Base-by-base conservation (phyloP, 2,797 vertebrate genomes). In the Antrozous pallidus region DNA sequence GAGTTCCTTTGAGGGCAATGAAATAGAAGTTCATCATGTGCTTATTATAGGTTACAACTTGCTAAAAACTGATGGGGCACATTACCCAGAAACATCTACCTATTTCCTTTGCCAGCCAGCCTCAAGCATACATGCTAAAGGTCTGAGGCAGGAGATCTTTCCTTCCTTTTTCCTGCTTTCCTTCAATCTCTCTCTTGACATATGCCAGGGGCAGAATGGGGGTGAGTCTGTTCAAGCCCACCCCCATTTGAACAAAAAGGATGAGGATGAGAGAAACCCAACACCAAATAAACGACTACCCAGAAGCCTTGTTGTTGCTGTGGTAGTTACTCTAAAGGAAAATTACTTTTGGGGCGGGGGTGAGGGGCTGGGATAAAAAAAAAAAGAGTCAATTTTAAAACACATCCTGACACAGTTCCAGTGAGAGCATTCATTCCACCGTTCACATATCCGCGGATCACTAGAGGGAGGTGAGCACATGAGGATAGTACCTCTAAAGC, bases 21-120 rank as follows among this genome's bases (percentile, higher is more conserved):
- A 95, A 95, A 95, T 79, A 92, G 91, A 93, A 94, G 82, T 94
- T 93, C 96, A 77, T 88, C 54, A 74, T 36, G 90, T 96, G 93
- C 90, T 96, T 96, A 94, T 87, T 93, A 58, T 85, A 94, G 31
- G 85, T 93, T 96, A 93, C 87, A 95, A 95, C 94, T 91, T 94
- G 95, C 92, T 93, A 94, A 93, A 96, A 96, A 88, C 89, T 61
- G 92, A 90, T 82, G 94, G 95, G 90, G 73, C 78, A 85, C 45
- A 85, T 94, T 96, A 96, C 93, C 58, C 42, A 56, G 90, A 96
- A 94, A 87, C 78, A 42, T 96, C 84, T 51, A 93, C 92, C 61
- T 56, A 71, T 92, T 95, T 88, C 85, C 65, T 88, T 74, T 58
- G 74, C 89, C 67, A 90, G 61, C 85, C 90, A 90, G 61, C 85